phyloP scores from a whole-genome alignment of 2,888 invertebrate genomes.

The Mesorhabditis sp. region DNA sequence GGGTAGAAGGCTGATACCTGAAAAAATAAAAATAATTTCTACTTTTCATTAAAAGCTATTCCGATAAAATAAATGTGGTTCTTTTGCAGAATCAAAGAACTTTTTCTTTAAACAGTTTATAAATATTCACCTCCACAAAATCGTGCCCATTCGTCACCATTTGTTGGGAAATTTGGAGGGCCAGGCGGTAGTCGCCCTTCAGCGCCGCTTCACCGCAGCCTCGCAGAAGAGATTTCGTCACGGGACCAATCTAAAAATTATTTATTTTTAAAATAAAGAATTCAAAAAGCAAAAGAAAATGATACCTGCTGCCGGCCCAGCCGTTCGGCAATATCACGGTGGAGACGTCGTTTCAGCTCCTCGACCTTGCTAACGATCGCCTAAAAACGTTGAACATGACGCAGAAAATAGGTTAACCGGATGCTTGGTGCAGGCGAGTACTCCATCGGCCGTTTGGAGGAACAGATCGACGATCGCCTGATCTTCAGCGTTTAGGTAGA shows the following conservation, averaged over 20 bases:
- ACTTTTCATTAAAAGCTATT: too few species aligned
- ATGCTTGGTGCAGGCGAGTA: neutral
- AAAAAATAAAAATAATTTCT: neutral
- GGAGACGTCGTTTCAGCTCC: neutral
- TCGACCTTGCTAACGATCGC: neutral
- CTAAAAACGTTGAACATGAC: neutral
- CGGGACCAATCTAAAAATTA: neutral
- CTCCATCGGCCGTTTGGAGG: neutral
- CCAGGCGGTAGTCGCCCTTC: neutral
- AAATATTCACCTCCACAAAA: neutral
- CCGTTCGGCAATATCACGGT: neutral
- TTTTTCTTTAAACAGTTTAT: neutral
- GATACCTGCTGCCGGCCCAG: neutral
- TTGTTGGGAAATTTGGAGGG: neutral
- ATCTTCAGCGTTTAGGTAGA: neutral
- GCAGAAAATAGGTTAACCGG: too few species aligned
- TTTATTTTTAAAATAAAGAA: neutral
- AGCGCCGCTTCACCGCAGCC: neutral
- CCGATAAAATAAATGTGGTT: too few species aligned
- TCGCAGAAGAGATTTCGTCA: neutral
- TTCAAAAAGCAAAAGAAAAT: neutral
- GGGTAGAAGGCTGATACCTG: neutral
- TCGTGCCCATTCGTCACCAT: neutral
- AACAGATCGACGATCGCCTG: neutral
- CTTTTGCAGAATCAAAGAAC: too few species aligned